Conservation (phyloP, 1,140 invertebrate species). For the Drosophila miranda region DNA sequence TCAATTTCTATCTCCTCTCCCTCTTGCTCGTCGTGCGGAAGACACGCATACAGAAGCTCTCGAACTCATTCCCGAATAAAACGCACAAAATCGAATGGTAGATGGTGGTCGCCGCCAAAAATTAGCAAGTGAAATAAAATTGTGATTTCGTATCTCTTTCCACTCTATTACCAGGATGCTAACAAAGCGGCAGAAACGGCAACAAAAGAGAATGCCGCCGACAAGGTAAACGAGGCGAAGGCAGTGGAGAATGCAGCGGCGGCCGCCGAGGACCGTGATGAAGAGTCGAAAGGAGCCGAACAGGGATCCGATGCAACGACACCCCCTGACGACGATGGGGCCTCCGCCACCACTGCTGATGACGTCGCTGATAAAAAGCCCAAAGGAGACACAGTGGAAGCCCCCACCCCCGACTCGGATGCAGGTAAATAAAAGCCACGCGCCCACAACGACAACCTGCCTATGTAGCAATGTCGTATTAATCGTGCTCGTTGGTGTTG, state of each 20-base stretch:
- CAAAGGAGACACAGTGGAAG: conserved; percentile 55
- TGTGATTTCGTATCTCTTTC: conserved; percentile 50
- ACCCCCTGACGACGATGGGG: conserved; percentile 35
- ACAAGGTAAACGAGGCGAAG: conserved; percentile 67
- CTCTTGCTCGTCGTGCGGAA: conserved; percentile 24
- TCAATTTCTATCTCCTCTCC: conserved; percentile 47
- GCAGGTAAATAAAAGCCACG: conserved; percentile 72
- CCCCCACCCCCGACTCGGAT: conserved; percentile 63
- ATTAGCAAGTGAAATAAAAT: conserved; percentile 54
- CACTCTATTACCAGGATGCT: conserved; percentile 61
- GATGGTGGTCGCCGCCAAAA: conserved; percentile 67
- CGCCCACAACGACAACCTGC: conserved; percentile 24
- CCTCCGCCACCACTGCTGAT: conserved; percentile 47
- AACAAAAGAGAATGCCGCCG: conserved; percentile 69
- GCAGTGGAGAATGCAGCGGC: conserved; percentile 57
- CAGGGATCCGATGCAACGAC: conserved; percentile 40
- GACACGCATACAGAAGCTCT: conserved; percentile 64
- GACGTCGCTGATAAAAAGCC: conserved; percentile 75
- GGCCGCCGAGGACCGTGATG: conserved; percentile 39
- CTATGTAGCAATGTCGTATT: neutral
- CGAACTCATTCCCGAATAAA: conserved; percentile 43
- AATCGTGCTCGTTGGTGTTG: conserved; percentile 18
- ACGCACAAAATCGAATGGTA: conserved; percentile 37
- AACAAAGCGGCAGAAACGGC: conserved; percentile 70
- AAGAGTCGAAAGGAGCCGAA: conserved; percentile 37